Percentiles rank a stretch among this genome's conserved stretches.
Evolutionary conservation across 2,888 invertebrate species (phyloP).

Genomic region (Lepas anatifera): DNA sequence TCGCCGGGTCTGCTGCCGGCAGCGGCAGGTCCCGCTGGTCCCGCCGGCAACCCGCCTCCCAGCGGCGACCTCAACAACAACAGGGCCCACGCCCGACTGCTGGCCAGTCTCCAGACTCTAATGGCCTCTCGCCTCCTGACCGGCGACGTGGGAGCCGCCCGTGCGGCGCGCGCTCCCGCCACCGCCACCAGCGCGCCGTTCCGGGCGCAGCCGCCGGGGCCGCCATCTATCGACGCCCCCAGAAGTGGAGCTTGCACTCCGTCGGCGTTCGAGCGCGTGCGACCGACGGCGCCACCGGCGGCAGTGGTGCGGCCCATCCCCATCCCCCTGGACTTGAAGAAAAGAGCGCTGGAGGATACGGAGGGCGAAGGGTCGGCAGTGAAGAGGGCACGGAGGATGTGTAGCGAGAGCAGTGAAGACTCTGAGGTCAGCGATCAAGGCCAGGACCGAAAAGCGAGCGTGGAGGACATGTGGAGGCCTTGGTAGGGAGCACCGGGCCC

Average conservation of each 20-base stretch:
- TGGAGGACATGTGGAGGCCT: constrained; percentile 57
- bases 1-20: not conserved
- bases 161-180: not conserved
- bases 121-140: not conserved
- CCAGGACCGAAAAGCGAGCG: constrained; percentile 33
- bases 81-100: not conserved
- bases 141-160: not conserved
- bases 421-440: not conserved
- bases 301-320: constrained; percentile 40
- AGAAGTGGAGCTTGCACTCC: not conserved
- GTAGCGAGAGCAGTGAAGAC: not conserved
- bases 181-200: not conserved
- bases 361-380: constrained; percentile 44
- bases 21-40: not conserved
- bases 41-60: not conserved
- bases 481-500: constrained; percentile 45
- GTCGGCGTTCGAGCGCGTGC: not conserved
- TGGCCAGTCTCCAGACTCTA: not conserved
- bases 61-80: not conserved
- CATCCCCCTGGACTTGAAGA: constrained; percentile 59
- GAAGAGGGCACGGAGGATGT: not conserved
- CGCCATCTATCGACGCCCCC: not conserved
- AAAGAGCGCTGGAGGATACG: constrained; percentile 37
- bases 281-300: not conserved
- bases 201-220: not conserved